phyloP scores from a whole-genome alignment of 2,113 vertebrate species.

The Percopsis transmontana region DNA sequence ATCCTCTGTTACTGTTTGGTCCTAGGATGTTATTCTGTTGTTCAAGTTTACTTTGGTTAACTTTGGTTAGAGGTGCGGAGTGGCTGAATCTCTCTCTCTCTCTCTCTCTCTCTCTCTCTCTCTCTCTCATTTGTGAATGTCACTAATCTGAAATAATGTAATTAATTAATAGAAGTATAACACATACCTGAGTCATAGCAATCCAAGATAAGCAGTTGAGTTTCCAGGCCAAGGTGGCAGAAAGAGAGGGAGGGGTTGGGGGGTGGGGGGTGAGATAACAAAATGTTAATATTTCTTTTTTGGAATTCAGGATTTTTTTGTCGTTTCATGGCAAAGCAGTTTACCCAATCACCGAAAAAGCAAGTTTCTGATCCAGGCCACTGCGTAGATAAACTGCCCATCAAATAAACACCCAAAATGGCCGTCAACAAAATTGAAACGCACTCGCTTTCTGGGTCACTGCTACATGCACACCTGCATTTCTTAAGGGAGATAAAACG shows the following conservation, averaged over 20 bases:
- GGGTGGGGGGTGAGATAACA: conserved; percentile 8
- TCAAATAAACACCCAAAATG: conserved; percentile 38
- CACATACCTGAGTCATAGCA: conserved; percentile 65
- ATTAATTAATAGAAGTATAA: not conserved
- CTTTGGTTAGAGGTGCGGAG: not conserved
- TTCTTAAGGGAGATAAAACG: conserved; percentile 25
- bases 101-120: conserved; percentile 26
- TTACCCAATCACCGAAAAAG: conserved; percentile 27
- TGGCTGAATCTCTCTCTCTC: conserved; percentile 13
- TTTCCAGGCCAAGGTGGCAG: conserved; percentile 32
- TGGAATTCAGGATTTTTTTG: conserved; percentile 10
- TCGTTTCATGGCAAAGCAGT: conserved; percentile 35
- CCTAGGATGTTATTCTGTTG: not conserved
- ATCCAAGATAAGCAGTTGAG: conserved; percentile 31
- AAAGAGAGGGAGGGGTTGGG: conserved; percentile 9
- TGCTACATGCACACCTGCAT: conserved; percentile 29
- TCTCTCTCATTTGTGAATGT: conserved; percentile 11
- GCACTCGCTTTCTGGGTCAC: not conserved
- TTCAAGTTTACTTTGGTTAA: not conserved
- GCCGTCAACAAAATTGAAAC: conserved; percentile 43
- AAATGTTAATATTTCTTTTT: conserved; percentile 39
- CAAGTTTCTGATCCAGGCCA: conserved; percentile 9
- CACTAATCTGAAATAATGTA: conserved; percentile 21
- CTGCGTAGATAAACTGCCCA: conserved; percentile 21
- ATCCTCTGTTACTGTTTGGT: conserved; percentile 21